Evolutionary conservation across 2,113 vertebrate species (phyloP).

Genomic region (Fulmarus glacialis): DNA sequence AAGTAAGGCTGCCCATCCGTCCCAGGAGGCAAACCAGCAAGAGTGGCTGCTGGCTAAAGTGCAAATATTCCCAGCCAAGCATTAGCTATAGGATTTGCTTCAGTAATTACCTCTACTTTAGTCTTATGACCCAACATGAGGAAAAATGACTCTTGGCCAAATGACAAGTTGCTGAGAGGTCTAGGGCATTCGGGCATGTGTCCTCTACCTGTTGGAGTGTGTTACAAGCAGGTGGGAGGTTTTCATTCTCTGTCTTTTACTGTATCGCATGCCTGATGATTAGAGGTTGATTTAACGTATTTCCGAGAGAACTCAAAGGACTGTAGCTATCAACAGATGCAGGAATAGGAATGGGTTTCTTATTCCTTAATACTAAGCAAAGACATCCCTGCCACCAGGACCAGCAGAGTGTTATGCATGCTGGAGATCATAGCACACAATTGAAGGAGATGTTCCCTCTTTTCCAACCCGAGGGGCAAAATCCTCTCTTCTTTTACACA

Average conservation of each 20-base stretch:
- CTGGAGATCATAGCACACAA: neutral
- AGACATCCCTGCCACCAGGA: neutral
- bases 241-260: neutral
- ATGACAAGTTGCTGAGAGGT: conserved; percentile 18
- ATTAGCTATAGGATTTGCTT: conserved; percentile 48
- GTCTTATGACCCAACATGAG: conserved; percentile 52
- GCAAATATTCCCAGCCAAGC: conserved; percentile 2
- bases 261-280: neutral
- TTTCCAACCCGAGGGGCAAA: neutral
- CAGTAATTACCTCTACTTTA: conserved; percentile 41
- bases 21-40: neutral
- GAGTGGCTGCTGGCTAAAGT: neutral
- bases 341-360: neutral
- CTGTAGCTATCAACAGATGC: neutral
- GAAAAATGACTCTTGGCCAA: conserved; percentile 31
- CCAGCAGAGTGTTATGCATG: neutral
- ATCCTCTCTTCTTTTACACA: neutral
- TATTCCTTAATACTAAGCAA: neutral
- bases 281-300: neutral
- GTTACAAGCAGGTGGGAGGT: neutral
- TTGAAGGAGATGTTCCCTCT: neutral
- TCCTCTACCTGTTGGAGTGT: conserved; percentile 29
- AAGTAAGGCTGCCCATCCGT: neutral
- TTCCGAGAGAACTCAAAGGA: neutral
- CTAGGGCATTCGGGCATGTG: conserved; percentile 13